phyloP scores from a whole-genome alignment of 2,888 invertebrate genomes.

The Chloromyia formosa region DNA sequence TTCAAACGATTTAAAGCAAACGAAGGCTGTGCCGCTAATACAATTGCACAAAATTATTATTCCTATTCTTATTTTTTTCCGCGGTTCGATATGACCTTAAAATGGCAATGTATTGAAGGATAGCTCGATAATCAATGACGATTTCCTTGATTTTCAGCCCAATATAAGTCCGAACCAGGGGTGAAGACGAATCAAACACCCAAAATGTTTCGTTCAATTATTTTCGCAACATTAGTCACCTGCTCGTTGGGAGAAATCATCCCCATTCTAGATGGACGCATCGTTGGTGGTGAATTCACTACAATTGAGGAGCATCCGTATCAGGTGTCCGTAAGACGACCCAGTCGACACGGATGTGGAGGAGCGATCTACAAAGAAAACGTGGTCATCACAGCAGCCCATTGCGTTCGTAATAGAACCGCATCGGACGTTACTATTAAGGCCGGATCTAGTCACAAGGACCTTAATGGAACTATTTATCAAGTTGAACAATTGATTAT shows the following conservation, averaged over 20 bases:
- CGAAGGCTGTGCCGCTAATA: too few species aligned
- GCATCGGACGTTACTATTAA: conserved; percentile 55
- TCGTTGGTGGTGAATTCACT: conserved; percentile 23
- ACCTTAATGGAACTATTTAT: conserved; percentile 55
- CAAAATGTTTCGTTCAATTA: conserved; percentile 40
- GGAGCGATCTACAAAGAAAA: conserved; percentile 15
- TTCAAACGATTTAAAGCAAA: too few species aligned
- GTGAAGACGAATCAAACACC: neutral
- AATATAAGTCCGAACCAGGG: too few species aligned
- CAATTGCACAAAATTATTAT: too few species aligned
- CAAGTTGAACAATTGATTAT: conserved; percentile 61
- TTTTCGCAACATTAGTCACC: conserved; percentile 52
- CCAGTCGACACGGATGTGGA: conserved; percentile 21
- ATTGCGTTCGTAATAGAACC: conserved; percentile 11
- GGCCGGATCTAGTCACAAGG: conserved; percentile 64
- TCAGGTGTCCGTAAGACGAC: conserved; percentile 20
- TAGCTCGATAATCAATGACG: too few species aligned
- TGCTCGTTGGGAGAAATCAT: conserved; percentile 52
- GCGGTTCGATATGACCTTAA: too few species aligned
- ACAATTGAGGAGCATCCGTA: conserved; percentile 26
- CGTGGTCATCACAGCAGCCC: conserved; percentile 34
- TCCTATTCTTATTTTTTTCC: too few species aligned
- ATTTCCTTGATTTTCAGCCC: too few species aligned
- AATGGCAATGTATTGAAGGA: too few species aligned
- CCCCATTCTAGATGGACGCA: conserved; percentile 34